These are phyloP conservation scores for Phrynocephalus forsythii DNA, from an alignment of 2,797 vertebrate species.

Conservation along the genomic window DNA sequence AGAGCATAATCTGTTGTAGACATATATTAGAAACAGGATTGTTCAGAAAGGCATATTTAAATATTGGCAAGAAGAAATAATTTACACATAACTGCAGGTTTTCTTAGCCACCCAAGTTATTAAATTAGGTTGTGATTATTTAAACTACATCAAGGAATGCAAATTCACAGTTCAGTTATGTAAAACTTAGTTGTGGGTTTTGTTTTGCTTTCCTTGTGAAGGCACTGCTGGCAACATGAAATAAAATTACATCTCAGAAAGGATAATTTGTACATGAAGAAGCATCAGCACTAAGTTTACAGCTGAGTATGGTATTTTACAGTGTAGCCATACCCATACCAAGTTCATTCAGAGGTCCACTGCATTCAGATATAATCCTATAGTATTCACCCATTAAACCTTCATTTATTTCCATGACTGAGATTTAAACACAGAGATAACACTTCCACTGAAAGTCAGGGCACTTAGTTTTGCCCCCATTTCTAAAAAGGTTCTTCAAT, in stretches of 20 bases:
- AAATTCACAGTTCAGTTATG: neutral
- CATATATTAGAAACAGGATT: slow-evolving; percentile 17
- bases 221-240: rapidly evolving
- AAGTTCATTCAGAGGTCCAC: neutral
- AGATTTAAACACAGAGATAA: neutral
- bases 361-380: neutral
- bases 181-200: neutral
- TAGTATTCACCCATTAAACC: neutral
- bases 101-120: neutral
- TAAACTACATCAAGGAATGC: slow-evolving; percentile 7
- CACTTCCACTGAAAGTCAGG: neutral
- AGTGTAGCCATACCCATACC: no score
- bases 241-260: neutral
- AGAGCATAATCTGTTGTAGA: slow-evolving; percentile 6
- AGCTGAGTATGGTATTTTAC: slow-evolving; percentile 14
- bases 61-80: slow-evolving; percentile 9
- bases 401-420: neutral
- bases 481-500: neutral
- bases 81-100: neutral
- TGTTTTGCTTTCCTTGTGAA: neutral
- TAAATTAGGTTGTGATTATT: neutral
- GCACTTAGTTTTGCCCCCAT: neutral
- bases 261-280: neutral
- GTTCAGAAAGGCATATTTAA: neutral
- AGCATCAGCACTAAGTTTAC: neutral